Percentiles rank a stretch among this genome's conserved stretches.
These are phyloP conservation scores for Dendrolimus kikuchii DNA, from an alignment of 1,140 invertebrate genomes.

Conservation along the genomic window DNA sequence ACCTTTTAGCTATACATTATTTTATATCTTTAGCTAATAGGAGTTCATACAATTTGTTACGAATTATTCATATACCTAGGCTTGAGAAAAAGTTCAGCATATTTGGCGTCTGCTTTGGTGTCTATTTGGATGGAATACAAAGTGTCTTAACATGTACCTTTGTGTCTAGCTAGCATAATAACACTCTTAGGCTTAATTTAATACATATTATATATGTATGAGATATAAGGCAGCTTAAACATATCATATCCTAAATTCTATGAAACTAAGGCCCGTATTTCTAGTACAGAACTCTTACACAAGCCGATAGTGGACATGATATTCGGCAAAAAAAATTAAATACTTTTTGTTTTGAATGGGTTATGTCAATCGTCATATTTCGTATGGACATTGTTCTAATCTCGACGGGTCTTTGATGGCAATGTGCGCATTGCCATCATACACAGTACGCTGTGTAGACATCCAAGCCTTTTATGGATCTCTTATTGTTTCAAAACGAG, in stretches of 20 bases:
- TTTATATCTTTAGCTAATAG: slow-evolving; percentile 58
- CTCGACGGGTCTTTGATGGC: too few species aligned
- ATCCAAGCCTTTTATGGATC: too few species aligned
- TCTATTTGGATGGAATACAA: slow-evolving; percentile 17
- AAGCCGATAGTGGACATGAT: too few species aligned
- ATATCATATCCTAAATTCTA: background rate
- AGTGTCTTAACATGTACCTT: slow-evolving; percentile 70
- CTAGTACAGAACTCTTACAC: too few species aligned
- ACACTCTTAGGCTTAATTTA: slow-evolving; percentile 18
- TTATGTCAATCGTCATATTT: too few species aligned
- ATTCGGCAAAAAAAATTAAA: too few species aligned
- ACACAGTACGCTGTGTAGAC: too few species aligned
- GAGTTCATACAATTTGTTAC: slow-evolving; percentile 59
- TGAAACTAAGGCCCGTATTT: too few species aligned
- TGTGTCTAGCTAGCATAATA: slow-evolving; percentile 51
- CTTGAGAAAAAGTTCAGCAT: slow-evolving; percentile 68
- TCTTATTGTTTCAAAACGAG: too few species aligned
- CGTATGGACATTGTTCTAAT: too few species aligned
- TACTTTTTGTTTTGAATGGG: too few species aligned
- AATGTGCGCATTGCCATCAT: too few species aligned
- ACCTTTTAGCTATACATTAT: slow-evolving; percentile 69
- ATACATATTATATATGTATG: slow-evolving; percentile 18
- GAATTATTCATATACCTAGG: slow-evolving; percentile 42
- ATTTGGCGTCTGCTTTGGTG: slow-evolving; percentile 15
- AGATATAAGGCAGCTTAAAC: slow-evolving; percentile 16